Evolutionary conservation across 2,888 invertebrate species (phyloP).

Genomic region (Phorcus lineatus): DNA sequence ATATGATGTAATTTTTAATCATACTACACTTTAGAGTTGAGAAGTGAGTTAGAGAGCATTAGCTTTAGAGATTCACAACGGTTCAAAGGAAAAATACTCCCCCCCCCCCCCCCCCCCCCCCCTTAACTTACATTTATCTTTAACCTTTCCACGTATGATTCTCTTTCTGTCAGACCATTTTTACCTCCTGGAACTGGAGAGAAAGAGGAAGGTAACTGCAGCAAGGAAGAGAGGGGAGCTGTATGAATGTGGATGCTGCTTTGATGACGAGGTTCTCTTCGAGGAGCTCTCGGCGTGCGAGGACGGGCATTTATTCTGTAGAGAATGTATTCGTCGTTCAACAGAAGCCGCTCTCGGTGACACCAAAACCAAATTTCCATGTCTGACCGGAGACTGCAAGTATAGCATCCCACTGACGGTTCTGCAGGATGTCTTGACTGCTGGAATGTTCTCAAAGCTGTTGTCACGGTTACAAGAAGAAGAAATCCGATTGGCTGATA

Average conservation of each 20-base stretch:
- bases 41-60: no score
- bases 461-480: constrained; percentile 77
- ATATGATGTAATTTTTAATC: no score
- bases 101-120: no score
- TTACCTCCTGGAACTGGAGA: constrained; percentile 45
- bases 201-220: constrained; percentile 48
- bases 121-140: no score
- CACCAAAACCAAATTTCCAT: constrained; percentile 74
- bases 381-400: constrained; percentile 75
- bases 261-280: constrained; percentile 78
- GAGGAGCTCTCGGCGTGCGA: constrained; percentile 70
- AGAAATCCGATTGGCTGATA: constrained; percentile 78
- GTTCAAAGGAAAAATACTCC: no score
- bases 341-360: constrained; percentile 65
- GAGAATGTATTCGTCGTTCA: constrained; percentile 65
- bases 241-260: constrained; percentile 79
- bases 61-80: no score
- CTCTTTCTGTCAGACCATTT: constrained; percentile 39
- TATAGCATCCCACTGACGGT: constrained; percentile 64
- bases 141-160: no score
- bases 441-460: constrained; percentile 75
- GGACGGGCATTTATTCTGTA: constrained; percentile 72
- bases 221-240: constrained; percentile 75
- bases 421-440: constrained; percentile 75
- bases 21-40: no score